Percentiles rank a stretch among this genome's conserved stretches.
Evolutionary conservation across 2,888 invertebrate genomes (phyloP).

Genomic region (Protophormia terraenovae): DNA sequence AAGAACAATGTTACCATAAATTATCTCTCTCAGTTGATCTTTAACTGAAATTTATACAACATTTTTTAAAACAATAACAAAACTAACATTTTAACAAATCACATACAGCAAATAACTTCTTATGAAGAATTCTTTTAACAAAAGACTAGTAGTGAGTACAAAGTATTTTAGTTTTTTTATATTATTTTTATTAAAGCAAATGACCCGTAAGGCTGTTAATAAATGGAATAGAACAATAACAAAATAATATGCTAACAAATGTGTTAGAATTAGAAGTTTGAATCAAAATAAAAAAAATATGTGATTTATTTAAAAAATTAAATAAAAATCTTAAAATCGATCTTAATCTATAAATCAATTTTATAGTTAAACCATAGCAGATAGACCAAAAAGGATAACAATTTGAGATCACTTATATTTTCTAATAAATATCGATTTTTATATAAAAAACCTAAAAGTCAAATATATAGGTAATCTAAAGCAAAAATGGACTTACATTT

Average conservation of each 20-base stretch:
- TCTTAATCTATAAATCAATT: too few relatives aligned
- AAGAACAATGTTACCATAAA: conserved; percentile 45
- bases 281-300: background rate
- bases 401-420: too few relatives aligned
- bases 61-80: conserved; percentile 32
- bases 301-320: background rate
- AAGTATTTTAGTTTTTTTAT: conserved; percentile 6
- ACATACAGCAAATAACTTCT: background rate
- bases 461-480: too few relatives aligned
- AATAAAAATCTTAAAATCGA: too few relatives aligned
- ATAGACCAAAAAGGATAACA: too few relatives aligned
- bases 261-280: background rate
- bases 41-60: conserved; percentile 29
- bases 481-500: too few relatives aligned
- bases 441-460: too few relatives aligned
- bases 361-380: too few relatives aligned
- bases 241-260: background rate
- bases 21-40: conserved; percentile 37
- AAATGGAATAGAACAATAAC: background rate
- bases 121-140: background rate
- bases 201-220: conserved; percentile 30
- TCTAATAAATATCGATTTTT: too few relatives aligned
- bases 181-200: too few relatives aligned
- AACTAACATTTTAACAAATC: conserved; percentile 22
- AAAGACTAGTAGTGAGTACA: background rate